Evolutionary conservation across 2,113 vertebrate species (phyloP).

Genomic region (Reinhardtius hippoglossoides): DNA sequence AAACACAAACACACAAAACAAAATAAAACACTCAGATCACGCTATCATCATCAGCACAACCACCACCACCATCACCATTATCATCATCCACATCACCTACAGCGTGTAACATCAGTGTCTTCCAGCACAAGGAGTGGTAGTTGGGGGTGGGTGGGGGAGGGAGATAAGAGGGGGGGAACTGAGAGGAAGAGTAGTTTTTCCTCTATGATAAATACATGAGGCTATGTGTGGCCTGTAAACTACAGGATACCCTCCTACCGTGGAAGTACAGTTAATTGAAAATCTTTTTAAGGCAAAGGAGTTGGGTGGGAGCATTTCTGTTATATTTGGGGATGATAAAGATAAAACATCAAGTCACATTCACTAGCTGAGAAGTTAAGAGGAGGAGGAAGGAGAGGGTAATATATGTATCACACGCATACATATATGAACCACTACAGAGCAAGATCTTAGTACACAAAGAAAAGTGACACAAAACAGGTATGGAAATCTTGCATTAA

Average conservation of each 20-base stretch:
- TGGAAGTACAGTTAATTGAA: slow-evolving; percentile 35
- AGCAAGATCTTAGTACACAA: slow-evolving; percentile 78
- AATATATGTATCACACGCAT: slow-evolving; percentile 83
- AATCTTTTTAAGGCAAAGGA: slow-evolving; percentile 41
- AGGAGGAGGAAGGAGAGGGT: slow-evolving; percentile 67
- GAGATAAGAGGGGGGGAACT: slow-evolving; percentile 42
- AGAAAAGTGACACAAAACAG: slow-evolving; percentile 78
- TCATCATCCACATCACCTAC: slow-evolving; percentile 76
- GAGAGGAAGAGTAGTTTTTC: slow-evolving; percentile 50
- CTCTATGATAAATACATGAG: slow-evolving; percentile 50
- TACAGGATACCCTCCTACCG: slow-evolving; percentile 50
- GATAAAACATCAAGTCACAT: slow-evolving; percentile 69
- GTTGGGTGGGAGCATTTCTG: slow-evolving; percentile 42
- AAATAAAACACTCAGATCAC: slow-evolving; percentile 75
- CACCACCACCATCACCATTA: slow-evolving; percentile 73
- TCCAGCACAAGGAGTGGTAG: slow-evolving; percentile 71
- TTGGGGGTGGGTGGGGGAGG: slow-evolving; percentile 20
- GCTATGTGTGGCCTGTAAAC: slow-evolving; percentile 60
- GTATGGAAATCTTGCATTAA: slow-evolving; percentile 83
- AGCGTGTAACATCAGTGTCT: slow-evolving; percentile 80
- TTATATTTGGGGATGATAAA: slow-evolving; percentile 32
- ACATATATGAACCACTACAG: slow-evolving; percentile 83
- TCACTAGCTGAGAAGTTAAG: slow-evolving; percentile 65
- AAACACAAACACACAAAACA: slow-evolving; percentile 54
- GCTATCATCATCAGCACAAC: slow-evolving; percentile 76